Conservation (phyloP, 2,888 invertebrate species). For the Xanthorhoe spadicearia region DNA sequence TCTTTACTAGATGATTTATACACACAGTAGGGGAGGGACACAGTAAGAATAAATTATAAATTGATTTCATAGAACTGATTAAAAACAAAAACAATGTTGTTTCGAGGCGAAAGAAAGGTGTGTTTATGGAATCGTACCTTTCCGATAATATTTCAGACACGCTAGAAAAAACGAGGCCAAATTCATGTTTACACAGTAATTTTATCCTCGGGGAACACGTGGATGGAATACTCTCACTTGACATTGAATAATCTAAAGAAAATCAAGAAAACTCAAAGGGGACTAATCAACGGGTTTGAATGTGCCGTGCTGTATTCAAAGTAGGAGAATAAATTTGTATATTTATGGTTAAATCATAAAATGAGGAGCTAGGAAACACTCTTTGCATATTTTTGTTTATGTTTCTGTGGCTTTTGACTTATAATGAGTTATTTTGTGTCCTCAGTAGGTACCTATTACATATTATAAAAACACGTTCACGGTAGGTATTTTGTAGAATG, state of each 20-base stretch:
- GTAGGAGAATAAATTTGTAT: neutral
- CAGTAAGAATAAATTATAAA: too few species aligned
- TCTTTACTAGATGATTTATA: too few species aligned
- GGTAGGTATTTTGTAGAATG: too few species aligned
- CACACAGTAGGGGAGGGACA: too few species aligned
- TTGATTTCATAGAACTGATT: too few species aligned
- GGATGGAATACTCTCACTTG: neutral
- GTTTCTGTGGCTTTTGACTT: too few species aligned
- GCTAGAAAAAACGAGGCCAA: neutral
- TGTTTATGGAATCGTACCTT: neutral
- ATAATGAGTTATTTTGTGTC: too few species aligned
- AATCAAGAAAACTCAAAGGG: constrained; percentile 2
- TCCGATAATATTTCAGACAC: neutral
- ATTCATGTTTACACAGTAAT: neutral
- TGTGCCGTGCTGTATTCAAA: neutral
- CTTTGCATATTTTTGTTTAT: neutral
- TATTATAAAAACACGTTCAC: too few species aligned
- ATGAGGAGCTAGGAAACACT: neutral
- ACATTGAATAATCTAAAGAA: neutral
- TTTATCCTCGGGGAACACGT: neutral
- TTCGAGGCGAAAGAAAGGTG: neutral
- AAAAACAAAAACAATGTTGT: neutral
- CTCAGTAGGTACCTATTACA: too few species aligned
- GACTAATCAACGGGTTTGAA: neutral
- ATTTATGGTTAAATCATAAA: neutral